Base-by-base conservation (phyloP, 1,140 invertebrate species). In the Ctenoplectra terminalis region DNA sequence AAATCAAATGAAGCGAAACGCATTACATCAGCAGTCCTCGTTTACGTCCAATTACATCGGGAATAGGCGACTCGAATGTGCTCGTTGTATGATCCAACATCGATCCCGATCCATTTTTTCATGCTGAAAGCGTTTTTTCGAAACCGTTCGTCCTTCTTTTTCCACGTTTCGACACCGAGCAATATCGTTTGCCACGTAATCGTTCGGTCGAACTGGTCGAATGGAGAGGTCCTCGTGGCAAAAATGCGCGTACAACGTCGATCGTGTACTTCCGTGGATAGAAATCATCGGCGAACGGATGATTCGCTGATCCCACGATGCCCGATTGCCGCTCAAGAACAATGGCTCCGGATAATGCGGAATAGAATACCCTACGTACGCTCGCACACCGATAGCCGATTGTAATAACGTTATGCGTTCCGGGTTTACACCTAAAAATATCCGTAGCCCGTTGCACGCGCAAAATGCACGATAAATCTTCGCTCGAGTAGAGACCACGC, bases 291-390 rank as follows among this genome's bases (percentile, higher is more conserved):
- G 52, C 43, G 46, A 69, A 77, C 54, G 66, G 81, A 83, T 83
- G 81, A 83, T 83, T 83, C 76, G 81, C 58, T 70, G 81, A 79
- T 83, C 81, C 81, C 81, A 83, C 76, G 81, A 83, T 83, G 76
- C 76, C 75, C 81, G 81, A 83, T 83, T 78, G 76, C 76, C 48
- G 56, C 15, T 31, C 26, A 31, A 70, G 81, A 83, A 83, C 81
- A 83, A 83, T 83, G 61, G 76, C 75, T 66, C n/a, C 48, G 81
- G 81, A 83, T 80, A 83, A 83, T 83, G 76, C 81, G 81, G 75
- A 81, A 83, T 83, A 80, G 48, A 83, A 50, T 83, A 54, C 69
- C 60, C 70, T 52, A 40, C 46, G 54, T 46, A 17, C 63, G 37
- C 71, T 46, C 61, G 31, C 37, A n/a, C 70, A 23, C 20, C 71